Evolutionary conservation across 2,113 vertebrate species (phyloP), one percentile per base, ranked within the genome.

Genomic region (Amazona vittata): DNA sequence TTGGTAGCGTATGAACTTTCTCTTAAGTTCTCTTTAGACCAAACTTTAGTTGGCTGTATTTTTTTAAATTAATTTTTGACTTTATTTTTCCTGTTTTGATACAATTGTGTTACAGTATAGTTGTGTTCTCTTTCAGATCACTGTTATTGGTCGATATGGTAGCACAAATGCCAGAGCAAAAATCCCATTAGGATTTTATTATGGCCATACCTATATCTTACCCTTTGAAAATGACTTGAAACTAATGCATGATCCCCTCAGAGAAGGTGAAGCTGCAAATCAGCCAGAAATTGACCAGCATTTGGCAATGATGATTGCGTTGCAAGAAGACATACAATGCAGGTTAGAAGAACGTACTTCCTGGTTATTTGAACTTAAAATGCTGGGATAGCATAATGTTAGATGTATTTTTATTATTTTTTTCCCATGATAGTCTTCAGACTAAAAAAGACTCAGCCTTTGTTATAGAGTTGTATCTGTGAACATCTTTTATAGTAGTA

Each of bases 271-370:
- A 82, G 98, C 98, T 39, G 98, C 99, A 76, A 98, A 97, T 89
- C 99, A 99, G 86, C 99, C 99, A 14, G 99, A 99, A 74, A 98
- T 99, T 92, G 99, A 99, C 79, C 99, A 99, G 43, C 99, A 99
- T 97, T 97, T 99, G 95, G 97, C 99, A 83, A 99, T 99, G 99
- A 99, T 99, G 99, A 97, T 99, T 96, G 99, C 99, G 0, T 97
- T 99, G 71, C 99, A 99, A 97, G 99, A 99, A 94, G 99, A 99
- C 96, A 99, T 99, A 97, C 99, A 99, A 80, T 99, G 99, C 99
- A 99, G 99, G 99, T 99, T 69, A 97, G 97, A 94, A 80, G 29
- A 46, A 8, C 21, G 3, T 53, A 44, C 65, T 83, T 89, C 11
- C 7, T 80, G 55, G 43, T 77, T 94, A 39, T 79, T 68, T 57